Base-by-base conservation (phyloP, 2,888 invertebrate species). In the Dolichopus griseipennis region DNA sequence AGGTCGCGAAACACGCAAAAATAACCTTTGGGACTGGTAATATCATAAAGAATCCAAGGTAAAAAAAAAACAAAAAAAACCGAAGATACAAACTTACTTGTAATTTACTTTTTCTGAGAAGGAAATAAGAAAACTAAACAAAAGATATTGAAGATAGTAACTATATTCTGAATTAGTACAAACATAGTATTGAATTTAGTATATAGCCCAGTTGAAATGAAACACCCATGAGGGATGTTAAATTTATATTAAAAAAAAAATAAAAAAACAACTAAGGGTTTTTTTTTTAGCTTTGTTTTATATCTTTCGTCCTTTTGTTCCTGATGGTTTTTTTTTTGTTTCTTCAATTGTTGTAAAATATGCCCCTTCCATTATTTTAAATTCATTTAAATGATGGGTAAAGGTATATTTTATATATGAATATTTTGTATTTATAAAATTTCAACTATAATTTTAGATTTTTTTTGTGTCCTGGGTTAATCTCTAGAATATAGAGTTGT, bases 1-100 rank as follows among this genome's bases (percentile, higher is more conserved):
- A 70, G 71, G 71, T 71, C 71, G 70, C 70, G 69, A 67, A 69
- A 70, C 71, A 71, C 70, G 71, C 71, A 71, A 71, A 27, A 71
- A 70, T 70, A 71, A 70, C 71, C 70, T 70, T 66, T 66, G 70
- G 67, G 70, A 70, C 68, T 61, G 34, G 69, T 67, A 71, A 70
- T 70, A 71, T 71, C 71, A 69, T 70, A 71, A 71, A 71, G 69
- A 71, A 63, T 63, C 63, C 18, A n/a, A 52, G 52, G 52, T 52
- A 52, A 52, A 52, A 52, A 41, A 41, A 41, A 41, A 27, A 27
- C 2, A 27, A 41, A 41, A 41, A 41, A 41, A 27, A 27, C 2
- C 2, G 8, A 41, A 52, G 52, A 52, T 52, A 52, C 27, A 27
- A 27, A 27, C 2, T 52, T 2, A 52, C 52, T n/a, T 18, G 52